These are phyloP conservation scores for Microcebus jonahi DNA, from an alignment of 2,113 vertebrate genomes.

Conservation along the genomic window DNA sequence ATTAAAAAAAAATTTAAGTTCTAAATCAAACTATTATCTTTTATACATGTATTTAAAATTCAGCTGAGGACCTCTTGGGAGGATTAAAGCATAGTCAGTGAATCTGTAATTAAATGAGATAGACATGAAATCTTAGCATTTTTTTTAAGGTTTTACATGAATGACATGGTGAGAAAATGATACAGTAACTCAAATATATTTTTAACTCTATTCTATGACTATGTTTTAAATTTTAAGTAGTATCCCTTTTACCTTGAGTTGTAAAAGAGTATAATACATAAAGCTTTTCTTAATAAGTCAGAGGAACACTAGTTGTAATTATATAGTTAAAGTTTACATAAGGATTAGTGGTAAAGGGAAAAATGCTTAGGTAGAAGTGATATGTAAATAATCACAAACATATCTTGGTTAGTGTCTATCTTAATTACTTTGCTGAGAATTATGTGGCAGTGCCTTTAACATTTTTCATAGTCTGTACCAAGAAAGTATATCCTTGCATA, in stretches of 20 bases:
- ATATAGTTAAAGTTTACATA: not conserved
- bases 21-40: conserved; percentile 12
- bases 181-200: conserved; percentile 8
- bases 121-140: conserved; percentile 27
- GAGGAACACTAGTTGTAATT: not conserved
- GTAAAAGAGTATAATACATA: not conserved
- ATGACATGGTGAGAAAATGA: conserved; percentile 47
- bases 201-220: conserved; percentile 6
- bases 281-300: conserved; percentile 60
- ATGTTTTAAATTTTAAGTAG: conserved; percentile 48
- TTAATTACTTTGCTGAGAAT: conserved; percentile 33
- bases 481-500: not conserved
- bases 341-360: conserved; percentile 3
- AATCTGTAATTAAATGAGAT: conserved; percentile 50
- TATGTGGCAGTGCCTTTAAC: conserved; percentile 10
- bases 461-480: not conserved
- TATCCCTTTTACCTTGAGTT: conserved; percentile 51
- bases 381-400: not conserved
- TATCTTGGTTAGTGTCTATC: not conserved
- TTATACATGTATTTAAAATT: conserved; percentile 25
- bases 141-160: conserved; percentile 53
- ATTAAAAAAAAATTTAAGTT: not conserved
- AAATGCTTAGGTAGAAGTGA: not conserved
- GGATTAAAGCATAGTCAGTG: conserved; percentile 29
- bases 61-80: not conserved